Evolutionary conservation across 37 sponge, comb jelly and placozoan species (phyloP).

Genomic region (Chondrosia reniformis): DNA sequence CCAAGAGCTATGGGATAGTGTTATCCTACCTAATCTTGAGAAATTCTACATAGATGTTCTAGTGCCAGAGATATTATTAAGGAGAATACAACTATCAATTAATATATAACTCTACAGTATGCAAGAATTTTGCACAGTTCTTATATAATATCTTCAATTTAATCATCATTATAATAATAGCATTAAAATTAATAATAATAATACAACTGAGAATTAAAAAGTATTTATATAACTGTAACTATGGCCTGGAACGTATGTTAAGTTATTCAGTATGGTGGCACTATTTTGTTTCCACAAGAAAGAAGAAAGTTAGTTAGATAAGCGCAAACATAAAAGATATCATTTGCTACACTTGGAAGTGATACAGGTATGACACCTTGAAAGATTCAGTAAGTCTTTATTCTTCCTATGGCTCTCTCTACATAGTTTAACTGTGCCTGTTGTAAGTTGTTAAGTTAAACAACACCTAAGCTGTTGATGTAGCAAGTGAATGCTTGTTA

Average conservation of each 20-base stretch:
- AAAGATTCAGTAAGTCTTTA: conserved; percentile 37
- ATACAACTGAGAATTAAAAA: too few species aligned
- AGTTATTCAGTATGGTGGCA: too few species aligned
- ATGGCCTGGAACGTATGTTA: too few species aligned
- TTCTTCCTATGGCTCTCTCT: conserved; percentile 34
- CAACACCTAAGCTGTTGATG: too few species aligned
- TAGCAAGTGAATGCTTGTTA: too few species aligned
- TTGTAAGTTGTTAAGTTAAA: too few species aligned
- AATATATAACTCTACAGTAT: too few species aligned
- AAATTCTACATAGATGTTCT: neutral
- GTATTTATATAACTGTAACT: too few species aligned
- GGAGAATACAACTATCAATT: neutral
- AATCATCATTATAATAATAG: too few species aligned
- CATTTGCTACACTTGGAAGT: conserved; percentile 21
- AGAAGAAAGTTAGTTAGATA: conserved; percentile 39
- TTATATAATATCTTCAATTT: too few species aligned
- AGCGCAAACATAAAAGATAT: conserved; percentile 41
- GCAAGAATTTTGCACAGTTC: too few species aligned
- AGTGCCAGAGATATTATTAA: neutral
- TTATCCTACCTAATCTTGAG: neutral
- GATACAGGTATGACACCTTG: conserved; percentile 23
- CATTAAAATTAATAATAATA: neutral
- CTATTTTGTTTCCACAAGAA: neutral
- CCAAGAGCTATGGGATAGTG: neutral
- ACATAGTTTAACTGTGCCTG: too few species aligned